Percentiles rank a stretch among this genome's conserved stretches.
phyloP scores from a whole-genome alignment of 2,797 vertebrate species.

The Microctenopoma lineatum region DNA sequence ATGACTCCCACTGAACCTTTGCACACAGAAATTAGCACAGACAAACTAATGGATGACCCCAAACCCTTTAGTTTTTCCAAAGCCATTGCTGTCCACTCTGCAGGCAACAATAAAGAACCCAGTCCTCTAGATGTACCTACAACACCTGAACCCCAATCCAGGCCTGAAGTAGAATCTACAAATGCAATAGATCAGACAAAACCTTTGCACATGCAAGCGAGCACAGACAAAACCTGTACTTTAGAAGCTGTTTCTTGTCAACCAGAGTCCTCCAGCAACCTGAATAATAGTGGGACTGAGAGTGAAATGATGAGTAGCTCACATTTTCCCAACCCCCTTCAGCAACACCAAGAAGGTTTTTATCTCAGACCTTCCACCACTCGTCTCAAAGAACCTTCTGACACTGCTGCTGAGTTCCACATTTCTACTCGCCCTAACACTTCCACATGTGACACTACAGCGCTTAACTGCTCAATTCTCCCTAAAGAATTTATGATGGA shows the following conservation, averaged over 20 bases:
- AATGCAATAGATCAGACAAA: constrained; percentile 75
- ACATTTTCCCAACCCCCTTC: constrained; percentile 60
- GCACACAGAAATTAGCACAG: constrained; percentile 47
- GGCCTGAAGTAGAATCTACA: constrained; percentile 29
- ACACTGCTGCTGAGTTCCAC: constrained; percentile 18
- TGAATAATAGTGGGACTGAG: constrained; percentile 56
- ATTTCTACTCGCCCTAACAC: constrained; percentile 11
- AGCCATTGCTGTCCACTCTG: constrained; percentile 31
- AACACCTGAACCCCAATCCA: constrained; percentile 16
- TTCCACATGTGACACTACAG: constrained; percentile 31
- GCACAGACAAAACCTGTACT: constrained; percentile 35
- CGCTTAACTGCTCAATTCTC: constrained; percentile 16
- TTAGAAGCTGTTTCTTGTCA: constrained; percentile 52
- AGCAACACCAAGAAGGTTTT: constrained; percentile 37
- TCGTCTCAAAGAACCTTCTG: constrained; percentile 24
- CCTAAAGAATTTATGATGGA: constrained; percentile 32
- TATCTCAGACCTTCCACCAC: background rate
- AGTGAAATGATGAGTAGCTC: constrained; percentile 79
- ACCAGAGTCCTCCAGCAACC: constrained; percentile 54
- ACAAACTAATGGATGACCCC: constrained; percentile 32
- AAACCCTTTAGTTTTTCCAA: constrained; percentile 52
- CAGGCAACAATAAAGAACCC: constrained; percentile 12
- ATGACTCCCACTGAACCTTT: constrained; percentile 77
- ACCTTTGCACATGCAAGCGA: constrained; percentile 45
- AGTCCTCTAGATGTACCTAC: constrained; percentile 25